phyloP scores from a whole-genome alignment of 2,113 vertebrate species.

The Perccottus glenii region DNA sequence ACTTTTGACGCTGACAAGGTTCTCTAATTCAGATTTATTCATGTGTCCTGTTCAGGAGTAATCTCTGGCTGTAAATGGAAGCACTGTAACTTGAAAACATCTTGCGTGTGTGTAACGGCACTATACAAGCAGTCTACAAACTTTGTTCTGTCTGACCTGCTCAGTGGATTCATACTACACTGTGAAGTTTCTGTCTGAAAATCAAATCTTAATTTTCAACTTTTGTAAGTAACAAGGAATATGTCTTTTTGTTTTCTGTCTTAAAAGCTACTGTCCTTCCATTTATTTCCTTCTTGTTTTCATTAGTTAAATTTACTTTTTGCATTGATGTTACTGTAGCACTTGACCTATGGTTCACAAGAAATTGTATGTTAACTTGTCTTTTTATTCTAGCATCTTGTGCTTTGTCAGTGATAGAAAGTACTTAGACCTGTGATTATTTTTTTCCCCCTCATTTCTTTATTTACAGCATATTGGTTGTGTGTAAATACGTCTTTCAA shows the following conservation, averaged over 20 bases:
- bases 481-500: constrained; percentile 69
- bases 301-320: constrained; percentile 32
- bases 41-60: constrained; percentile 11
- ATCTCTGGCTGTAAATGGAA: constrained; percentile 16
- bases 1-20: constrained; percentile 32
- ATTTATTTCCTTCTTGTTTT: constrained; percentile 35
- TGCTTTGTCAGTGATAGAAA: constrained; percentile 52
- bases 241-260: constrained; percentile 35
- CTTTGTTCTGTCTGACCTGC: constrained; percentile 23
- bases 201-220: constrained; percentile 50
- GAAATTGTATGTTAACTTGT: constrained; percentile 54
- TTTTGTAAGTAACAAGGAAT: constrained; percentile 25
- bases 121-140: constrained; percentile 34
- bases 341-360: constrained; percentile 40
- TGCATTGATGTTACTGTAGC: constrained; percentile 53
- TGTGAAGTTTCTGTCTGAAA: constrained; percentile 68
- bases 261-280: constrained; percentile 22
- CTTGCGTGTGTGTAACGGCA: constrained; percentile 32
- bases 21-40: constrained; percentile 36
- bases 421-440: constrained; percentile 40
- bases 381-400: constrained; percentile 55
- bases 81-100: constrained; percentile 49
- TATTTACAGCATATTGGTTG: constrained; percentile 55
- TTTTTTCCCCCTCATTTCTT: constrained; percentile 42
- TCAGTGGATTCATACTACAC: constrained; percentile 61